These are phyloP conservation scores for Troglohyphantes excavatus DNA, from an alignment of 2,888 invertebrate species.

Conservation along the genomic window DNA sequence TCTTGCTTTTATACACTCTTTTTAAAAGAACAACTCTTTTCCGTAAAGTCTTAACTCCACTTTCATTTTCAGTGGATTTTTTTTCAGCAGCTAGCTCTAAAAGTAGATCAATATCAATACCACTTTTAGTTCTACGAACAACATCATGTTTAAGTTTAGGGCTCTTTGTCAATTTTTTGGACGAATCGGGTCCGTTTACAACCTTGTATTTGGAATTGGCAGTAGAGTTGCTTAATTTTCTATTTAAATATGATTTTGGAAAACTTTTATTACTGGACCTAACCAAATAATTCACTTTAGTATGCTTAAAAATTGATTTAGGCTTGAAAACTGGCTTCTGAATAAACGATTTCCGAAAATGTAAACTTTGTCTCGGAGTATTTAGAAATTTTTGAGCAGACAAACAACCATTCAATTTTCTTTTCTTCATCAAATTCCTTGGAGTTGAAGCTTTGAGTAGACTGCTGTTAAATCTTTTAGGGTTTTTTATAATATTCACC, in stretches of 20 bases:
- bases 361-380: not conserved
- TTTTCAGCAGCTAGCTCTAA: conserved; percentile 44
- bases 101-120: conserved; percentile 37
- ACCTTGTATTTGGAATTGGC: conserved; percentile 10
- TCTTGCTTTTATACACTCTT: conserved; percentile 59
- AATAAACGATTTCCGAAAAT: not conserved
- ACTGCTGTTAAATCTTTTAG: not conserved
- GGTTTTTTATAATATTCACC: not conserved
- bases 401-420: not conserved
- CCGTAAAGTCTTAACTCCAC: not conserved
- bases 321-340: not conserved
- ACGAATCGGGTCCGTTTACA: not conserved
- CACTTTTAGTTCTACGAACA: not conserved
- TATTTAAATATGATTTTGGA: not conserved
- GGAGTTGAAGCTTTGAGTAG: not conserved
- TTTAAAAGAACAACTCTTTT: conserved; percentile 21
- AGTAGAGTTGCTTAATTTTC: not conserved
- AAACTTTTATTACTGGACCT: not conserved
- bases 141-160: not conserved
- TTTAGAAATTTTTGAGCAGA: not conserved
- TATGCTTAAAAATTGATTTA: not conserved
- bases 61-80: not conserved
- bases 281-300: not conserved
- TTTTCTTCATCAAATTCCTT: not conserved
- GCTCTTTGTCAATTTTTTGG: not conserved